Evolutionary conservation across 2,797 vertebrate species (phyloP).

Genomic region (Dromococcyx pavoninus): DNA sequence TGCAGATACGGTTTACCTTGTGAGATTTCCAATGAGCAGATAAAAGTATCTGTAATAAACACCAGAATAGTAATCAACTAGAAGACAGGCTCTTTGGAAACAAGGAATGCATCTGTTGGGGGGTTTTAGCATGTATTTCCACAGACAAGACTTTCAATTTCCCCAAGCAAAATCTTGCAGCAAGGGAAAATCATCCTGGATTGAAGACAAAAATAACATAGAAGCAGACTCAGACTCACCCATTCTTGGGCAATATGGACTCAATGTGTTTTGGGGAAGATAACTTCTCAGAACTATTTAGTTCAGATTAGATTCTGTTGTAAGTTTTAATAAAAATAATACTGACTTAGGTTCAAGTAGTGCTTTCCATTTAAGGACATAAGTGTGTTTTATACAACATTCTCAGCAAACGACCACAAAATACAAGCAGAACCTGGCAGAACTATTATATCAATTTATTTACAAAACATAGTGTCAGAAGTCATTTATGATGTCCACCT

Average conservation of each 20-base stretch:
- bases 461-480: background rate
- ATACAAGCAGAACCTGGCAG: background rate
- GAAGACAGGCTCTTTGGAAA: background rate
- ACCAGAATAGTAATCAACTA: background rate
- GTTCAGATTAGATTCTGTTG: background rate
- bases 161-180: background rate
- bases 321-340: background rate
- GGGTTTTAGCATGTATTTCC: background rate
- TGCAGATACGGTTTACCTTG: background rate
- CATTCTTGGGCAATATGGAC: background rate
- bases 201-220: background rate
- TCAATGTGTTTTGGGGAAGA: background rate
- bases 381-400: background rate
- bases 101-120: background rate
- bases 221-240: background rate
- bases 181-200: background rate
- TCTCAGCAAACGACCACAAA: background rate
- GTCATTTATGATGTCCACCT: background rate
- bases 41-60: background rate
- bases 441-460: background rate
- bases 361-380: background rate
- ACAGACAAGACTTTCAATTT: background rate
- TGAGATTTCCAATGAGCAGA: background rate
- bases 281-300: background rate
- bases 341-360: background rate